Evolutionary conservation across 2,888 invertebrate genomes (phyloP).

Genomic region (Sinodicranocentrus sp.): DNA sequence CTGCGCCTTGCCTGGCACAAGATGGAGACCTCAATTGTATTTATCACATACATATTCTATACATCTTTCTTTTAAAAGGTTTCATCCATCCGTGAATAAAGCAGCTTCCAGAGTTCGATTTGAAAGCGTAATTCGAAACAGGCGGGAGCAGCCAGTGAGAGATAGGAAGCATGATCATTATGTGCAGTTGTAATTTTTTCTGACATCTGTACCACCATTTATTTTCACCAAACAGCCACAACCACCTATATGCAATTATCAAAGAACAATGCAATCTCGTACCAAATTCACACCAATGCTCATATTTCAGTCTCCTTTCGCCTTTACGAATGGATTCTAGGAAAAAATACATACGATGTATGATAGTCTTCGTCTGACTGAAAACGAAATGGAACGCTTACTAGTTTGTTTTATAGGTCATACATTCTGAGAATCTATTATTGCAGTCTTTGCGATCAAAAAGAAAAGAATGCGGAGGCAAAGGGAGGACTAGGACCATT

Average conservation of each 20-base stretch:
- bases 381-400: background rate
- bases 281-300: background rate
- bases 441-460: slow-evolving; percentile 1
- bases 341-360: slow-evolving; percentile 36
- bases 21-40: no score
- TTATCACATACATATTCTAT: no score
- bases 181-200: slow-evolving; percentile 37
- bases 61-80: no score
- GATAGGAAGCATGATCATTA: no score
- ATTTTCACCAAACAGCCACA: slow-evolving; percentile 29
- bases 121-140: no score
- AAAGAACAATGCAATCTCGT: slow-evolving; percentile 20
- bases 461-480: no score
- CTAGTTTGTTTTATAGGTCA: background rate
- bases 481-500: no score
- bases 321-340: background rate
- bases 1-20: no score
- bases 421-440: slow-evolving; percentile 20
- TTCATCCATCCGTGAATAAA: no score
- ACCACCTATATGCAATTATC: slow-evolving; percentile 39
- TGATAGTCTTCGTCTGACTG: background rate
- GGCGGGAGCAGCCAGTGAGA: no score
- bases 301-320: background rate
- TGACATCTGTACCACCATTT: slow-evolving; percentile 50
- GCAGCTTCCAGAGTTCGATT: no score